Evolutionary conservation across 2,113 vertebrate genomes (phyloP), one percentile per base, ranked within the genome.

Genomic region (Larimichthys polyactis): DNA sequence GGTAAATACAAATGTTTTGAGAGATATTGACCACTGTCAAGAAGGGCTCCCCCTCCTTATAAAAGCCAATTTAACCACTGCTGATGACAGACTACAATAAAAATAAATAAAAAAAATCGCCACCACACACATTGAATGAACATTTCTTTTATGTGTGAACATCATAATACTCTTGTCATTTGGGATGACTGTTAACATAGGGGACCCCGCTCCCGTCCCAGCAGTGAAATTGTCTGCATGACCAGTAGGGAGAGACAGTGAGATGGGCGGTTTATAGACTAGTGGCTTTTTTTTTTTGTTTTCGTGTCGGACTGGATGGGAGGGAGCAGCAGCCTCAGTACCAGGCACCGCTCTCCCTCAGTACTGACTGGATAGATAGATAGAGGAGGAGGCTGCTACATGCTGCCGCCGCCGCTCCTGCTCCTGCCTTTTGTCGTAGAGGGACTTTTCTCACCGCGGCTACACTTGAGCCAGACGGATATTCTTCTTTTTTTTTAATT

Each of bases 241-340:
- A 77, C 94, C 94, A 78, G 94, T 62, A 95, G 94, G 92, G 94
- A 89, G 94, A 93, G 94, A 90, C 93, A 94, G 87, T 87, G 94
- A 94, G 94, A 83, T 78, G 84, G 81, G 81, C 79, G 83, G 75
- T 60, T 79, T 79, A 20, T 68, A 81, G 85, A 22, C 81, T 57
- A 79, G 89, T 78, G 89, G 88, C 83, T 55, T 58, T 70, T 65
- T 87, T 87, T 36, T 36, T 46, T 46, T 87, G 84, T 90, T 75
- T 90, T 73, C 60, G 83, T 77, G 66, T 71, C 0, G 85, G 78
- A 72, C 78, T 93, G 83, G 82, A 87, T 91, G 91, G 92, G 91
- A 93, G 94, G 92, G 91, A 88, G 89, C 82, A 88, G 82, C 94
- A 94, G 93, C 93, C 78, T 94, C 93, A 93, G 93, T 94, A 94